Evolutionary conservation across 2,797 vertebrate genomes (phyloP), one percentile per base, ranked within the genome.

Genomic region (Alauda arvensis): DNA sequence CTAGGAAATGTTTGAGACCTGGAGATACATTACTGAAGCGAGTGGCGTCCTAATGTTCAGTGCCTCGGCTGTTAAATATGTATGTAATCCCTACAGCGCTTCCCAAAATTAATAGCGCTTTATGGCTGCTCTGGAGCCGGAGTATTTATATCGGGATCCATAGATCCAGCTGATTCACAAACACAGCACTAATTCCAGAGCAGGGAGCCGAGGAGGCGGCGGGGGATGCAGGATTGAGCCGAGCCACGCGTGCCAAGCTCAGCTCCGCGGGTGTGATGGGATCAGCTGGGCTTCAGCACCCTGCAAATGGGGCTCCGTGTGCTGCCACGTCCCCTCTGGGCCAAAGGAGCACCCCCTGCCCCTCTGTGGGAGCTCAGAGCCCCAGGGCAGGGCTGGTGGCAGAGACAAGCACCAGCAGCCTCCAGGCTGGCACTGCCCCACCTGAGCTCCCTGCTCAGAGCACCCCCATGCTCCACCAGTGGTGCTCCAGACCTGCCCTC

Each of bases 41-140:
- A 96, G 93, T n/a, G 86, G 93, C 85, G 77, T 95, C 94, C 96
- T 96, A 96, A 95, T 94, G 92, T 81, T 95, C 94, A 89, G 94
- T 80, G 95, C 95, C 85, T 94, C 87, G 57, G 93, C 95, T 96
- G 96, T 97, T 97, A 97, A 97, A 97, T 97, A 96, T 96, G 96
- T 96, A 96, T 95, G 96, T 93, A 92, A 93, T 96, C 96, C 96
- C 95, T 96, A 95, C 93, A 94, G 95, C 89, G 93, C 95, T 95
- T 96, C 96, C 95, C 78, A 71, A 96, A 96, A 96, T 96, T 96
- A 96, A 96, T 96, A 95, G 95, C 87, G 93, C 96, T 95, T 95
- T 94, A 95, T 93, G 95, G 95, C 95, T 94, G 94, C 94, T 96
- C 93, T 83, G 89, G 97, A 96, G 96, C 94, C 24, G 17, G 61